Evolutionary conservation across 2,113 vertebrate species (phyloP), one percentile per base, ranked within the genome.

Genomic region (Trematocara zebra): DNA sequence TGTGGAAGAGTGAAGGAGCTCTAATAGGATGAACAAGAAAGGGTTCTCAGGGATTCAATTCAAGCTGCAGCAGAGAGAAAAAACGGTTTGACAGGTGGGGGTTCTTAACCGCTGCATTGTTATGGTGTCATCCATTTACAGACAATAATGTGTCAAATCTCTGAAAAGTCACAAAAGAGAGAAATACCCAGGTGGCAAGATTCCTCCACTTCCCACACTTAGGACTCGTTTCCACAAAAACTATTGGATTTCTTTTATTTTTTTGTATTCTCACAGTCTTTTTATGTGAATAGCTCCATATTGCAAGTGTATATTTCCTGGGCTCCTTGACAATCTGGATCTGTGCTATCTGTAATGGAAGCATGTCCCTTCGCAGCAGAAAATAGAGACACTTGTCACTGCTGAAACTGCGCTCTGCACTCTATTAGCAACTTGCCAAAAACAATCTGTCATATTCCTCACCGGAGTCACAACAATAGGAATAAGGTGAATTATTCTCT

Each of bases 341-440:
- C 31, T 42, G 64, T 87, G 18, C 56, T 18, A 9, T 57, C 59
- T 81, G 15, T 80, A 84, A 85, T 72, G 28, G 37, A 80, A 87
- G 20, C 3, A 14, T 56, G 81, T 81, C 49, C 57, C 26, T 81
- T 51, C 31, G 3, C 76, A 81, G 37, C 5, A 44, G 44, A 64
- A 76, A 82, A 47, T 42, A 15, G 57, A 78, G 35, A 78, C 78
- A 81, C 82, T 82, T 85, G 86, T 84, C 88, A 33, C 8, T 4
- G 26, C n/a, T 81, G 69, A 76, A 86, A 52, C 49, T 51, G 44
- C 18, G 78, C 33, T 28, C 54, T 56, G 40, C 69, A 59, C 89
- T 91, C 91, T 84, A 87, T 92, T 91, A 87, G 86, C 86, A 59
- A 82, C 82, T 86, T 83, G 69, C 84, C 82, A 67, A 61, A 89